Base-by-base conservation (phyloP, 2,797 vertebrate species). In the Notolabrus celidotus region DNA sequence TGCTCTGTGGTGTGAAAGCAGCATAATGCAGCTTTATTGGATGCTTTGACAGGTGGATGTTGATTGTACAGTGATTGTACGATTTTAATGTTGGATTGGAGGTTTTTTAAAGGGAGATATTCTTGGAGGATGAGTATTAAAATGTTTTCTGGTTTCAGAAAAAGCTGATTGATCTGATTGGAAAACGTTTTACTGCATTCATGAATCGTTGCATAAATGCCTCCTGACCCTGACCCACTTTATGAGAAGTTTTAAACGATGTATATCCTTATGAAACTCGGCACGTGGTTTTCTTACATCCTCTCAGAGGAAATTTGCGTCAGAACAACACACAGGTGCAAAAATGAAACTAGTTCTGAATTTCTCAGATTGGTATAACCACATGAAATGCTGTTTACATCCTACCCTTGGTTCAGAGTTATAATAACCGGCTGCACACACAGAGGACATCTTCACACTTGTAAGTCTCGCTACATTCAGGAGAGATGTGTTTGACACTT, bases 221-320 rank as follows among this genome's bases (percentile, higher is more conserved):
- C 27, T 3, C 27, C 31, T 7, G 29, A 2, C 20, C 27, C 31
- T 7, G 29, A 2, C 20, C 5, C 3, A 34, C 27, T 11, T 22
- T 0, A 5, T 23, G 11, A 36, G 0, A 33, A 1, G 5, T n/a
- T 43, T 66, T 12, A 0, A 9, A 15, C 0, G 5, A 4, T 19
- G 2, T 3, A 4, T 3, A 1, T 7, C 2, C 16, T 15, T 29
- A 20, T 52, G 11, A 52, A 65, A 38, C 15, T 41, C 5, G n/a
- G 3, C 8, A 3, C 3, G 8, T 27, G 0, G 1, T 2, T 36
- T 1, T 39, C 11, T 64, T 27, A 57, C 49, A 10, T 25, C 5
- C 14, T 7, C 17, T 12, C 29, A 52, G 15, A 71, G 77, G 77
- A 77, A 80, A 64, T 9, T 9, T 10, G 34, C 7, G 56, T 0